Conservation (phyloP, 2,888 invertebrate genomes). For the Cistogaster globosa region DNA sequence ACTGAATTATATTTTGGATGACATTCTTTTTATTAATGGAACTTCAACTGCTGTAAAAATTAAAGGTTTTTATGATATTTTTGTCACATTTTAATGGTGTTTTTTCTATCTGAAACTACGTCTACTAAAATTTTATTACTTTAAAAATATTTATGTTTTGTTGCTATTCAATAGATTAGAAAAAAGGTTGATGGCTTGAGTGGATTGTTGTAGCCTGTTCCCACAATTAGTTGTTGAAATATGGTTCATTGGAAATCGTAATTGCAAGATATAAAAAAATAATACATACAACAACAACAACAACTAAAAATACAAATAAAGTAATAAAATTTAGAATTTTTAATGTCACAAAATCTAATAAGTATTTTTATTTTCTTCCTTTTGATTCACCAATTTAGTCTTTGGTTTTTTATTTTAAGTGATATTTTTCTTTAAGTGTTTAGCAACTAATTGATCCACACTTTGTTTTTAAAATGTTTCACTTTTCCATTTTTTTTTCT, state of each 20-base stretch:
- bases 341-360: conserved; percentile 53
- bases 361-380: conserved; percentile 10
- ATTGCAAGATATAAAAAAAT: conserved; percentile 37
- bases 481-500: background rate
- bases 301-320: conserved; percentile 20
- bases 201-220: conserved; percentile 38
- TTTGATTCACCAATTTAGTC: background rate
- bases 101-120: background rate
- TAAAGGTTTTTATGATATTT: conserved; percentile 11
- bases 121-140: conserved; percentile 7
- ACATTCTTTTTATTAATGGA: too few relatives aligned
- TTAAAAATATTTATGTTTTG: conserved; percentile 18
- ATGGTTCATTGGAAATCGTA: conserved; percentile 39
- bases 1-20: too few relatives aligned
- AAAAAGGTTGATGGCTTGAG: background rate
- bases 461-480: conserved; percentile 75
- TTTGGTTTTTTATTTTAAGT: conserved; percentile 29
- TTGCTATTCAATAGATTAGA: conserved; percentile 15
- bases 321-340: conserved; percentile 29
- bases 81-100: conserved; percentile 9
- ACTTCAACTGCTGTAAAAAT: too few relatives aligned
- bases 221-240: conserved; percentile 53
- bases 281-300: background rate
- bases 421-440: conserved; percentile 21
- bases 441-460: conserved; percentile 79